Percentiles rank a stretch among this genome's conserved stretches.
Conservation (phyloP, 1,140 invertebrate species). For the Myzus persicae region DNA sequence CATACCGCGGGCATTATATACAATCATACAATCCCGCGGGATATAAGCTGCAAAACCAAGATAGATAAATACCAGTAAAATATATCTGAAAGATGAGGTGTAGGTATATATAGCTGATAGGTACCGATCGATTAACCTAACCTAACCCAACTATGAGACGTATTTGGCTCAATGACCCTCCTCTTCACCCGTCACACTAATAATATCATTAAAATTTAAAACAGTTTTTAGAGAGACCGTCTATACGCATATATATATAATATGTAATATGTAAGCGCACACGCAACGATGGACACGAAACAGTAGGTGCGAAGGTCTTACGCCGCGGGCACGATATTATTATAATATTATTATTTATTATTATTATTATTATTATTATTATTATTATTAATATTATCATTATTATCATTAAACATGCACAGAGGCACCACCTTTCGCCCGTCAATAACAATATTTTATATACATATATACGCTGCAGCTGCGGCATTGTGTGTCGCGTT, state of each 20-base stretch:
- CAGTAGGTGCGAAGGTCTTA: constrained; percentile 39
- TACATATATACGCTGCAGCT: not conserved
- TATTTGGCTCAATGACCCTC: not conserved
- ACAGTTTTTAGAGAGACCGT: not conserved
- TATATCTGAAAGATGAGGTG: not conserved
- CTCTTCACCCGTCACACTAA: not conserved
- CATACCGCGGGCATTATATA: not conserved
- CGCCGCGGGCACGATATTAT: not conserved
- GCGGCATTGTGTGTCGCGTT: not conserved
- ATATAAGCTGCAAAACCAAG: no score
- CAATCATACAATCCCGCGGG: not conserved
- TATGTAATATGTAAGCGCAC: not conserved
- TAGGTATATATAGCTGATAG: not conserved
- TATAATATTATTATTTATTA: constrained; percentile 7
- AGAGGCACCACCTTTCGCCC: not conserved
- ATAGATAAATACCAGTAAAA: not conserved
- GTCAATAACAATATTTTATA: not conserved
- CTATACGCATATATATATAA: not conserved
- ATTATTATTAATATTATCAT: not conserved
- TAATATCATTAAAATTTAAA: constrained; percentile 16
- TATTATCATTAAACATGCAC: not conserved
- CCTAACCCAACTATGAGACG: no score
- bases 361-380: not conserved
- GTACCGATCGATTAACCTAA: not conserved
- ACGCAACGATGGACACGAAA: constrained; percentile 5